phyloP scores from a whole-genome alignment of 2,888 invertebrate species.

The Stegana nigrithorax region DNA sequence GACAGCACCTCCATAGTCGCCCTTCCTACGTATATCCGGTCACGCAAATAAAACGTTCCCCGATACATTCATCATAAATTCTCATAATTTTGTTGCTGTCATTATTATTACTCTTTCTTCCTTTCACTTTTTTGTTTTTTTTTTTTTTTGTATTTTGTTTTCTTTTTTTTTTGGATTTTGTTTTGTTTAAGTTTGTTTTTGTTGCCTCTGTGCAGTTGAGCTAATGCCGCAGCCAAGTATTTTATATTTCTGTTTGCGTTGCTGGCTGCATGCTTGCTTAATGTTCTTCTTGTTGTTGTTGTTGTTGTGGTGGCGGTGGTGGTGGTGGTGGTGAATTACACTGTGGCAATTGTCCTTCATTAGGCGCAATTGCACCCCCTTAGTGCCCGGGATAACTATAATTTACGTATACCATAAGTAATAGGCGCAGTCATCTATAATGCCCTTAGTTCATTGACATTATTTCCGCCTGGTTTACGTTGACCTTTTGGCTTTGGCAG shows the following conservation, averaged over 20 bases:
- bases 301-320: too few species aligned
- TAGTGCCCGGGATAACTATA: not conserved
- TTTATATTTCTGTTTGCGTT: too few species aligned
- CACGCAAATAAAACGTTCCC: not conserved
- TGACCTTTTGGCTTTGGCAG: constrained; percentile 11
- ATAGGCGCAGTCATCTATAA: not conserved
- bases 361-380: not conserved
- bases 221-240: too few species aligned
- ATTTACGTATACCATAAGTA: constrained; percentile 5
- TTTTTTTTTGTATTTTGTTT: not conserved
- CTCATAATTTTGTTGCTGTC: not conserved
- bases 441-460: not conserved
- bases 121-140: too few species aligned
- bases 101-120: too few species aligned
- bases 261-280: too few species aligned
- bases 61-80: not conserved
- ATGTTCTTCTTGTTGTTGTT: too few species aligned
- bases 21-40: not conserved
- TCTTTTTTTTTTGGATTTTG: too few species aligned
- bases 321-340: too few species aligned
- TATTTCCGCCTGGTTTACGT: not conserved
- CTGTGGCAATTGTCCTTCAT: not conserved
- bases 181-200: too few species aligned
- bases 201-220: not conserved
- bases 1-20: too few species aligned